phyloP scores from a whole-genome alignment of 2,797 vertebrate species.

The Sitta carolinensis region DNA sequence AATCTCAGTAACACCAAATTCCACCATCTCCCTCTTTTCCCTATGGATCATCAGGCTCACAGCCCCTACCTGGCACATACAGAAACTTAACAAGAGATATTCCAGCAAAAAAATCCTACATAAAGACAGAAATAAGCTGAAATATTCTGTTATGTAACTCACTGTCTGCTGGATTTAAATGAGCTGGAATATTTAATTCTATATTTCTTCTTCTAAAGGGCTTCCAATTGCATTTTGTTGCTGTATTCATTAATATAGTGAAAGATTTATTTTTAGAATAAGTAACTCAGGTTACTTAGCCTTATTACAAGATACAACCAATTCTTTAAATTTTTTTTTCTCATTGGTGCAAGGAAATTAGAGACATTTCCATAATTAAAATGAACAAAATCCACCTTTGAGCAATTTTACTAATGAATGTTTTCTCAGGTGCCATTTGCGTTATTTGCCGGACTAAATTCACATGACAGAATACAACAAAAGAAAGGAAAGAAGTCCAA shows the following conservation, averaged over 20 bases:
- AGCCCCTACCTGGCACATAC: conserved; percentile 21
- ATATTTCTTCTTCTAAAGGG: not conserved
- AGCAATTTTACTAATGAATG: not conserved
- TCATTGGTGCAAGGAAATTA: not conserved
- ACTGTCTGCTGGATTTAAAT: not conserved
- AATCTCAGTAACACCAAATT: not conserved
- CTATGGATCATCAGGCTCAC: not conserved
- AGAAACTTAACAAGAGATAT: conserved; percentile 17
- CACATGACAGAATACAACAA: conserved; percentile 64
- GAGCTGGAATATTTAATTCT: not conserved
- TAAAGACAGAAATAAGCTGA: not conserved
- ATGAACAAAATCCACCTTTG: conserved; percentile 8
- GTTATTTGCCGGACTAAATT: conserved; percentile 42
- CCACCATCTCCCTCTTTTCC: conserved; percentile 1
- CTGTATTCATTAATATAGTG: not conserved
- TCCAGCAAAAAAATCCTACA: conserved; percentile 11
- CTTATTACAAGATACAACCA: not conserved
- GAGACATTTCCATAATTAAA: not conserved
- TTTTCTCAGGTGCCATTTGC: conserved; percentile 61
- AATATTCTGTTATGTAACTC: conserved; percentile 42
- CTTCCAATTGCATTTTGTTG: not conserved
- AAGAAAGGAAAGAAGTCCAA: conserved; percentile 63
- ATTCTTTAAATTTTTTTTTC: not conserved
- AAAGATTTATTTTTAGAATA: conserved; percentile 14
- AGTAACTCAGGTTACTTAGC: not conserved